A percentile compares a stretch with the other conserved stretches of the same genome.
phyloP scores from a whole-genome alignment of 2,888 invertebrate genomes.

The Dryocosmus kuriphilus region DNA sequence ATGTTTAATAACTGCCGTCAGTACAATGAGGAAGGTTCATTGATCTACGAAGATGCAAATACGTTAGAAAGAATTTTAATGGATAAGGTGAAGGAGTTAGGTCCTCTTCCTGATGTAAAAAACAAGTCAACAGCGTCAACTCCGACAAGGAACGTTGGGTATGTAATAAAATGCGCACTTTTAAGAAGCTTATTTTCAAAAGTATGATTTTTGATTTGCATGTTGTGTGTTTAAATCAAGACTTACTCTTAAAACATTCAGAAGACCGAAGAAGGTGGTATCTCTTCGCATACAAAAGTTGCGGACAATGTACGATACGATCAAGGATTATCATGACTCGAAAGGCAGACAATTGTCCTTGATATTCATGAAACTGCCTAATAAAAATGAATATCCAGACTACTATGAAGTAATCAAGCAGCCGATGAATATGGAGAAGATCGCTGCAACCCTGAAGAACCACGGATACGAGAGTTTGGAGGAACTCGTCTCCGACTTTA shows the following conservation, averaged over 20 bases:
- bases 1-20: slow-evolving; percentile 99
- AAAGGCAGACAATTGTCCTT: slow-evolving; percentile 94
- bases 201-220: slow-evolving; percentile 39
- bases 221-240: slow-evolving; percentile 44
- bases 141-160: slow-evolving; percentile 75
- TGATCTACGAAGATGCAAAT: slow-evolving; percentile 96
- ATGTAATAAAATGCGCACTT: slow-evolving; percentile 69
- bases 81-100: slow-evolving; percentile 89
- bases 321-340: slow-evolving; percentile 92
- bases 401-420: slow-evolving; percentile 98
- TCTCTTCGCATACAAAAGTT: slow-evolving; percentile 84
- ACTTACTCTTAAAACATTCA: slow-evolving; percentile 54
- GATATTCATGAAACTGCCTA: slow-evolving; percentile 97
- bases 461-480: slow-evolving; percentile 89
- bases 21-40: slow-evolving; percentile 97
- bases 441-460: slow-evolving; percentile 90
- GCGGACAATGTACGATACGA: slow-evolving; percentile 91
- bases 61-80: slow-evolving; percentile 90
- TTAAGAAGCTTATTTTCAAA: neutral
- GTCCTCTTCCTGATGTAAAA: slow-evolving; percentile 79
- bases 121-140: slow-evolving; percentile 72
- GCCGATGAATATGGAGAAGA: slow-evolving; percentile 97
- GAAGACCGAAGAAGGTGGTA: slow-evolving; percentile 74
- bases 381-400: slow-evolving; percentile 95
- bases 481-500: slow-evolving; percentile 92